Evolutionary conservation across 2,113 vertebrate genomes (phyloP).

Genomic region (Alosa alosa): DNA sequence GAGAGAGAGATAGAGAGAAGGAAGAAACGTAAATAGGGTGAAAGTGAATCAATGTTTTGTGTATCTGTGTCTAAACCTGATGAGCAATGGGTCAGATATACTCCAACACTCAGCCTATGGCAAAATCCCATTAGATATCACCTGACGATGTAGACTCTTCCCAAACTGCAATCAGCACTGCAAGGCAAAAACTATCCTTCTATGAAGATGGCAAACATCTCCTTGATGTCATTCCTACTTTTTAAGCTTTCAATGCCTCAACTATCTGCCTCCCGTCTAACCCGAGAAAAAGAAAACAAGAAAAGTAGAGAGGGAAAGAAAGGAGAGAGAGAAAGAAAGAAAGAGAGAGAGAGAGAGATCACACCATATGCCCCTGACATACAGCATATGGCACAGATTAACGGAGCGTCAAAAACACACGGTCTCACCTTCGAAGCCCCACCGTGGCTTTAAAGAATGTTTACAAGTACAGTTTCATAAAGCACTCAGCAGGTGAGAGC

Average conservation of each 20-base stretch:
- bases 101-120: background rate
- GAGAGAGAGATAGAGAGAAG: background rate
- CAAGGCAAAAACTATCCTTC: background rate
- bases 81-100: background rate
- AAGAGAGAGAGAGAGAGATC: background rate
- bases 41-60: background rate
- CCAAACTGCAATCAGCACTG: background rate
- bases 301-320: too few species aligned
- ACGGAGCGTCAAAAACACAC: background rate
- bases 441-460: constrained; percentile 14
- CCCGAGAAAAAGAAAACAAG: background rate
- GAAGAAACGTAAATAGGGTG: background rate
- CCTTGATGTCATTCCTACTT: background rate
- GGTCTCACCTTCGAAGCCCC: constrained; percentile 1
- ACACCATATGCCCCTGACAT: background rate
- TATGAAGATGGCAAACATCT: background rate
- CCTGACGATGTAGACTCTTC: background rate
- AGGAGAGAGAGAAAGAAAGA: background rate
- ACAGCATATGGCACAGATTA: background rate
- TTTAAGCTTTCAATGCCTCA: background rate
- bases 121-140: background rate
- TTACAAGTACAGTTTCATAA: constrained; percentile 9
- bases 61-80: background rate
- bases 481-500: constrained; percentile 1
- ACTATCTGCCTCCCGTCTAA: background rate